Evolutionary conservation across 2,888 invertebrate species (phyloP), one percentile per base, ranked within the genome.

Genomic region (Rhopalosiphum nymphaeae): DNA sequence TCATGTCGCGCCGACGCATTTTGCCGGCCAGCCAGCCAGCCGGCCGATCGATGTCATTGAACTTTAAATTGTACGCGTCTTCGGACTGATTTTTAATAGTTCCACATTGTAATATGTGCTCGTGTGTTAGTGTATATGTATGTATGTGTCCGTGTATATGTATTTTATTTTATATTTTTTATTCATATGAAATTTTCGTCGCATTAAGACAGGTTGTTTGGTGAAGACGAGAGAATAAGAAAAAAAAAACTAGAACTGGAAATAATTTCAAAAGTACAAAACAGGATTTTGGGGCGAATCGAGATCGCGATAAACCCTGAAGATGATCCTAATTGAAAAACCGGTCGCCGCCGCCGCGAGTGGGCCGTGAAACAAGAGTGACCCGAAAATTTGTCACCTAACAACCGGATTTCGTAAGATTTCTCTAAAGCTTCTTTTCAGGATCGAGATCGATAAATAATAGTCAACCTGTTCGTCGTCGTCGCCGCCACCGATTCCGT

Each of bases 311-410:
- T 93, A 93, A 93, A 93, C 93, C 89, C 93, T 89, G 93, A 93
- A 93, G 93, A 93, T 93, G 93, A 93, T 93, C 93, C 93, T 93
- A 93, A 93, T 93, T 93, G 93, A 93, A 93, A 93, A 93, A 93
- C 93, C 93, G 93, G 93, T 93, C 93, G 67, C 46, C 67, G 91
- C 36, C 25, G 57, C 57, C 89, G 85, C 93, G 93, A 93, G 93
- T 93, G 93, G 93, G 93, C 89, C 46, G 93, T 89, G 78, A 89
- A 89, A 93, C 89, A 93, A 89, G 89, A 93, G 84, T 93, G 93
- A 93, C 93, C 93, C 93, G 89, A 93, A 93, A 93, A 93, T 93
- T 93, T 93, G 93, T 93, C 93, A 93, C 93, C 89, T 85, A 89
- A 93, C 93, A 93, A 93, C 93, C 93, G 93, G 93, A 93, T 93